Evolutionary conservation across 2,888 invertebrate species (phyloP).

Genomic region (Drosophila putrida): DNA sequence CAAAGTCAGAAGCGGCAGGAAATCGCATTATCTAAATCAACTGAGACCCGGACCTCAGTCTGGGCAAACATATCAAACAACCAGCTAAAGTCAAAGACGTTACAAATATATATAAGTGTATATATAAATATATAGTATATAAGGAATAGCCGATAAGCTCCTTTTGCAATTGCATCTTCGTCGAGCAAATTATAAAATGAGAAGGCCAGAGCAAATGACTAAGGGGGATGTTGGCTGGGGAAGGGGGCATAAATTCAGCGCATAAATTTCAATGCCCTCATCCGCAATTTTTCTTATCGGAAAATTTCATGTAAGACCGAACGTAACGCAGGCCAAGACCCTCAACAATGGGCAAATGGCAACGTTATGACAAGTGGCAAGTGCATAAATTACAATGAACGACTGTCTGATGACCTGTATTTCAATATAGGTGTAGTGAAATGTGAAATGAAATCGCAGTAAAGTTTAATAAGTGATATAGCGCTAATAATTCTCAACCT

Average conservation of each 20-base stretch:
- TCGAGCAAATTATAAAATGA: constrained; percentile 66
- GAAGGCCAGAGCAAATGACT: background rate
- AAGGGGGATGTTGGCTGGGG: background rate
- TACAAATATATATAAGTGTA: constrained; percentile 1
- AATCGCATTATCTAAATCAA: constrained; percentile 64
- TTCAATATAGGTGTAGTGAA: background rate
- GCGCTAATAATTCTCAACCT: no score
- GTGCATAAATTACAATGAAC: background rate
- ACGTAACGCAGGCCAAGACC: constrained; percentile 39
- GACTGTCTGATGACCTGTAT: constrained; percentile 22
- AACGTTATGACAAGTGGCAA: constrained; percentile 52
- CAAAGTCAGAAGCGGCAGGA: constrained; percentile 39
- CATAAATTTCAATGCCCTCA: constrained; percentile 72
- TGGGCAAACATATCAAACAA: constrained; percentile 50
- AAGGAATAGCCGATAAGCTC: constrained; percentile 43
- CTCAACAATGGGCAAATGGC: constrained; percentile 54
- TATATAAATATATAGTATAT: constrained; percentile 10
- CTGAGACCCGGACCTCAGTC: constrained; percentile 31
- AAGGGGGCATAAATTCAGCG: constrained; percentile 62
- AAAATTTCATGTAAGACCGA: constrained; percentile 58
- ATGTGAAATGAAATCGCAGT: no score
- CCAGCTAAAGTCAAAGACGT: constrained; percentile 6
- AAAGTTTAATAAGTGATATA: no score
- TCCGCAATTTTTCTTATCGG: constrained; percentile 71
- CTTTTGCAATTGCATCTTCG: constrained; percentile 33